Evolutionary conservation across 2,113 vertebrate species (phyloP).

Genomic region (Aplodontia rufa): DNA sequence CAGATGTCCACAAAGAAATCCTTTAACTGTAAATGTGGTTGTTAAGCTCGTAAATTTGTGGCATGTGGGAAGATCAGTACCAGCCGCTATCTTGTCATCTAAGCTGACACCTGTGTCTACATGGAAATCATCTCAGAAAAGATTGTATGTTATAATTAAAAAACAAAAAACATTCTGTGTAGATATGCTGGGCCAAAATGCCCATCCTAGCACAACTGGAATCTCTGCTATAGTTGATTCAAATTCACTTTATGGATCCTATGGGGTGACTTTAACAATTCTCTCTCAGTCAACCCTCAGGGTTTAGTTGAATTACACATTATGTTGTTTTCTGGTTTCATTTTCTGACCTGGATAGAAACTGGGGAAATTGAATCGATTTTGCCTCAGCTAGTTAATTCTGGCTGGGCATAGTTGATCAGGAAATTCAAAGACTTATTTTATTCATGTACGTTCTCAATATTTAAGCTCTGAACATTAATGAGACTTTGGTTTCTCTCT

Average conservation of each 20-base stretch:
- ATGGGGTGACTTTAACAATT: background rate
- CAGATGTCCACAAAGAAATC: constrained; percentile 9
- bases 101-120: constrained; percentile 55
- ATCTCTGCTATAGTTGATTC: background rate
- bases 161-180: constrained; percentile 7
- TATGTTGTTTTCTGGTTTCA: background rate
- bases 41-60: background rate
- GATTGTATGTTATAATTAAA: constrained; percentile 68
- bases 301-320: background rate
- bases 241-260: background rate
- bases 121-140: constrained; percentile 57
- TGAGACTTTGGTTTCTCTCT: background rate
- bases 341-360: background rate
- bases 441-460: background rate
- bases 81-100: constrained; percentile 41
- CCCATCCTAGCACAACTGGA: background rate
- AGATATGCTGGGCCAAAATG: constrained; percentile 33
- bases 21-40: background rate
- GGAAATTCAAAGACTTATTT: background rate
- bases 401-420: background rate
- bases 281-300: background rate
- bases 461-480: background rate
- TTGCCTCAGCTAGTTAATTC: background rate
- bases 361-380: background rate
- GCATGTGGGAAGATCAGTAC: constrained; percentile 14